Evolutionary conservation across 2,797 vertebrate species (phyloP), one percentile per base, ranked within the genome.

Genomic region (Miichthys miiuy): DNA sequence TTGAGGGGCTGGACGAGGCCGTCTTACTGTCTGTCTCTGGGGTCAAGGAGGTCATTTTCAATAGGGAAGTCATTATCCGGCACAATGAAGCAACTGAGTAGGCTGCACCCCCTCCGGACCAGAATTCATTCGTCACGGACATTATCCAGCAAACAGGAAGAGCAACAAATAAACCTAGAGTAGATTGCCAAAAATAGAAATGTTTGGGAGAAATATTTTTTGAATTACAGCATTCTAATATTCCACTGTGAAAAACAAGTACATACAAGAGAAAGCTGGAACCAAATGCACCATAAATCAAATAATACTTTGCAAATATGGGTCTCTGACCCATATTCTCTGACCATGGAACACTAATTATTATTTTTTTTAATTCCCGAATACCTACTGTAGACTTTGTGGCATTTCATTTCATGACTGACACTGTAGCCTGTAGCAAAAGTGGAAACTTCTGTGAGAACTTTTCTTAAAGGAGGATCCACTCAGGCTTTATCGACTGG

Each of bases 21-120:
- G 83, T 88, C 91, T 71, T 70, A 90, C 86, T 92, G 94, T 93
- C 92, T 92, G 85, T 89, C 77, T 92, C 86, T 21, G 80, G 71
- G 92, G 90, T 89, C 91, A 70, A 1, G 6, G 47, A 77, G 92
- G 92, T 94, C 88, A 91, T 56, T 79, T 82, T 87, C 86, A 92
- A 94, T 89, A 93, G 86, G 87, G 91, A 91, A 91, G 91, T 91
- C 90, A 94, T 94, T 94, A 93, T 93, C 64, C 34, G 25, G 70
- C 82, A 93, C 91, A 92, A 94, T 90, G 88, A 90, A 74, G 89
- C 84, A 85, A 92, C 87, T 88, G 87, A 93, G 82, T 18, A 41
- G 72, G 68, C 55, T 72, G 30, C 64, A 60, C 70, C 30, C 76
- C 83, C 82, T 61, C 75, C 44, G 70, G 72, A 69, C 63, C 75